phyloP scores from a whole-genome alignment of 2,888 invertebrate genomes.

The Elmis aenea region DNA sequence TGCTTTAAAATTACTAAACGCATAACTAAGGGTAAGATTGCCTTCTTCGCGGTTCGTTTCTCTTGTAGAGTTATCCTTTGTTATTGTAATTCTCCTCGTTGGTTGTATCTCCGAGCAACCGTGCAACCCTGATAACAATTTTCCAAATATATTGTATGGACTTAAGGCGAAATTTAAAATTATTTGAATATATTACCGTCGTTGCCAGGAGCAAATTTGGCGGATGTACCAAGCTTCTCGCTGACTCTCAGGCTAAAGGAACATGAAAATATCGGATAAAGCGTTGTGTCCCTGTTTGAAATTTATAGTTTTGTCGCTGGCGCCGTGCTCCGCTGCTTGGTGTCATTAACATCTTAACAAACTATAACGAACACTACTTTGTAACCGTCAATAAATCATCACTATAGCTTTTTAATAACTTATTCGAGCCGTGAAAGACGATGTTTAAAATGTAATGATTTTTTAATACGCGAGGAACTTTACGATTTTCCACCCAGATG shows the following conservation, averaged over 20 bases:
- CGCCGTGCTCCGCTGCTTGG: slow-evolving; percentile 2
- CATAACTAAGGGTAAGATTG: slow-evolving; percentile 34
- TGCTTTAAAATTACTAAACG: slow-evolving; percentile 28
- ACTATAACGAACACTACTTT: slow-evolving; percentile 9
- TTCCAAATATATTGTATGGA: slow-evolving; percentile 19
- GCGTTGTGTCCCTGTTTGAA: no score
- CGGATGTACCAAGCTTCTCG: no score
- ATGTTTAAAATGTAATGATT: no score
- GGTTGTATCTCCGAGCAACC: slow-evolving; percentile 10
- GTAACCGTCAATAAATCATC: slow-evolving; percentile 13
- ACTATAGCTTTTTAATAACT: slow-evolving; percentile 11
- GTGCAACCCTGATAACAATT: slow-evolving; percentile 13
- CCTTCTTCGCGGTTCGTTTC: slow-evolving; percentile 40
- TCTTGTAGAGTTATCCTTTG: slow-evolving; percentile 27
- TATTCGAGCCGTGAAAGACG: slow-evolving; percentile 3
- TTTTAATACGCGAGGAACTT: no score
- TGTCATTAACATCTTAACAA: slow-evolving; percentile 8
- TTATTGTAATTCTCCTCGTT: slow-evolving; percentile 31
- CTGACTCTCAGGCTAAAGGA: no score
- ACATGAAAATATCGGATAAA: no score
- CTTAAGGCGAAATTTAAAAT: slow-evolving; percentile 17
- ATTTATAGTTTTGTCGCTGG: slow-evolving; percentile 5
- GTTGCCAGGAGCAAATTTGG: slow-evolving; percentile 5
- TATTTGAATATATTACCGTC: slow-evolving; percentile 16
- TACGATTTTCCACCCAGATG: no score